Conservation (phyloP, 1,140 invertebrate species). For the Drosophila watanabei region DNA sequence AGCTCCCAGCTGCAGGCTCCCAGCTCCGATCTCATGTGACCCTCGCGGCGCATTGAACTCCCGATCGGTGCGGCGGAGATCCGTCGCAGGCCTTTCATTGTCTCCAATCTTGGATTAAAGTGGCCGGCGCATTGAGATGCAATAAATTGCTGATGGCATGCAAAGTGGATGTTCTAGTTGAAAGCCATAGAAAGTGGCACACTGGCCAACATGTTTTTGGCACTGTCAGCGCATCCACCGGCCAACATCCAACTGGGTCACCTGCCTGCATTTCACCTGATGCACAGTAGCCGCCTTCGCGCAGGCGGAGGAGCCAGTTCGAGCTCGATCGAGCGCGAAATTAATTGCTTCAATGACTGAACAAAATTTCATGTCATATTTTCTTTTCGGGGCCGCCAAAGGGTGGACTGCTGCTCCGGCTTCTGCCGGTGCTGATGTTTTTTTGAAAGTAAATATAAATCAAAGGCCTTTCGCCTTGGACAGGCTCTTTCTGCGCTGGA, state of each 20-base stretch:
- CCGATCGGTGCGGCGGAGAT: conserved; percentile 34
- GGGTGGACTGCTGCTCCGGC: conserved; percentile 23
- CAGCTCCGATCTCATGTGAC: conserved; percentile 54
- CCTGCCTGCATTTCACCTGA: conserved; percentile 67
- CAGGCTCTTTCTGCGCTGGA: conserved; percentile 19
- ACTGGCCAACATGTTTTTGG: conserved; percentile 69
- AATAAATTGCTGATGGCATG: conserved; percentile 67
- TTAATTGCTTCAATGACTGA: conserved; percentile 68
- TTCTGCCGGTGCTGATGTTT: conserved; percentile 20
- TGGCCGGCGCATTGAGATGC: conserved; percentile 49
- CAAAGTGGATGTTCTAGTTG: conserved; percentile 79
- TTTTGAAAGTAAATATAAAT: conserved; percentile 80
- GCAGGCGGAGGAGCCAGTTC: not conserved
- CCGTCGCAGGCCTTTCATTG: conserved; percentile 49
- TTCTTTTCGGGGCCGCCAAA: conserved; percentile 14
- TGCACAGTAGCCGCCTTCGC: conserved; percentile 57
- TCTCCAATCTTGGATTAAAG: conserved; percentile 35
- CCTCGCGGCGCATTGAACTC: conserved; percentile 80
- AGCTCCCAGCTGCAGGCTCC: conserved; percentile 6
- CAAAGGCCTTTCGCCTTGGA: conserved; percentile 57
- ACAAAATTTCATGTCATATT: conserved; percentile 52
- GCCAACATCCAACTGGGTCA: conserved; percentile 60
- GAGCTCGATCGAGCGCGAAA: conserved; percentile 31
- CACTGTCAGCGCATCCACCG: conserved; percentile 42
- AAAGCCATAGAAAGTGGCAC: conserved; percentile 72